Evolutionary conservation across 2,888 invertebrate species (phyloP), one percentile per base, ranked within the genome.

Genomic region (Serripes groenlandicus): DNA sequence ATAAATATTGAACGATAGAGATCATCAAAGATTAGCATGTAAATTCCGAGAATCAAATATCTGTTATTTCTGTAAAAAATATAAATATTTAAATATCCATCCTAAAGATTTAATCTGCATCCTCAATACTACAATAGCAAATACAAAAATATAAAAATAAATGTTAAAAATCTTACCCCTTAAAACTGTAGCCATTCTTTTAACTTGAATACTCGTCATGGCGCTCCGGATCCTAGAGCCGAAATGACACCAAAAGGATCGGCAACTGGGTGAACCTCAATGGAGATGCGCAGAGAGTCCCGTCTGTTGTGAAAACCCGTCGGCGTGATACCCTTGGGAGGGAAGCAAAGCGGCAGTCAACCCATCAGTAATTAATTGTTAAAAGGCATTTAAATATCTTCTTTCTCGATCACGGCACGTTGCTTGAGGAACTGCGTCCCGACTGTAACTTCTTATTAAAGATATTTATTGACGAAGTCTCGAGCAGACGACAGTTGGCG

Each of bases 401-500:
- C 70, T 49, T 54, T 70, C 70, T 34, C 21, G 56, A 62, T 62
- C 62, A 42, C 62, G 62, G 23, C 49, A 62, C 62, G 30, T 49
- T 64, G 60, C 62, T 30, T 5, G 3, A 26, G 52, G 49, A 64
- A 49, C 42, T 32, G 32, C 74, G 62, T 62, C 74, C 64, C 49
- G 49, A 52, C 62, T 64, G 74, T 52, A 56, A 32, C 52, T 64
- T 62, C 74, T 64, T n/a, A 62, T 74, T 74, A 74, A 64, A 52
- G 74, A 42, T 74, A 74, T 74, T 62, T 62, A 74, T 64, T 62
- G 62, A 52, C 49, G 32, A 42, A 52, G 62, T n/a, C 49, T 32
- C 26, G 52, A 26, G 75, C 75, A 72, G 80, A 81, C 80, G 75
- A 75, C 71, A 68, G 35, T 66, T 81, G 80, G 80, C 80, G 80